Conservation (phyloP, 2,888 invertebrate genomes). For the Drosophila mettleri region DNA sequence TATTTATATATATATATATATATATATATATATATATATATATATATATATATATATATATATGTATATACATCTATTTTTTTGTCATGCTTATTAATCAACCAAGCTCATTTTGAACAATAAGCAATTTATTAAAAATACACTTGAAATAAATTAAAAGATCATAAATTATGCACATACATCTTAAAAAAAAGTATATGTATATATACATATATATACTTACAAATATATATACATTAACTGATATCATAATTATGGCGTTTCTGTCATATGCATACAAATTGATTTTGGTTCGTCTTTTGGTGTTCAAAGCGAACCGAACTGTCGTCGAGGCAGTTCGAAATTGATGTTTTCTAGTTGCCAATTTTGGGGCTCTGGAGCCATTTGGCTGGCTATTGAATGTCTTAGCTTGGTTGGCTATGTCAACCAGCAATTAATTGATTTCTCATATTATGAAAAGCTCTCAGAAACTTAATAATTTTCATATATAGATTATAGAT, state of each 20-base stretch:
- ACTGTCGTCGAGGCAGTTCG: conserved; percentile 2
- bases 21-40: not conserved
- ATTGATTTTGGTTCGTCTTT: conserved; percentile 10
- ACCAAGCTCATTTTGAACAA: conserved; percentile 70
- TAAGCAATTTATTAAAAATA: conserved; percentile 68
- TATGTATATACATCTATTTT: conserved; percentile 6
- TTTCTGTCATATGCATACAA: conserved; percentile 42
- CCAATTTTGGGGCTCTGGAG: conserved; percentile 16
- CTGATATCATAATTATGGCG: conserved; percentile 42
- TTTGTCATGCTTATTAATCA: conserved; percentile 68
- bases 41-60: conserved; percentile 1
- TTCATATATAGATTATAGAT: too few species aligned
- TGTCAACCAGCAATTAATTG: not conserved
- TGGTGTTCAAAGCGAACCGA: conserved; percentile 44
- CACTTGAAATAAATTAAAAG: conserved; percentile 62
- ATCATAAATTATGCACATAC: conserved; percentile 45
- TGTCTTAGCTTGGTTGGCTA: not conserved
- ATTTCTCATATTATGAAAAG: not conserved
- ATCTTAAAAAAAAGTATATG: not conserved
- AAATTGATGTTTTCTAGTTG: conserved; percentile 1
- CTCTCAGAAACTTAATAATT: not conserved
- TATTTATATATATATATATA: conserved; percentile 1
- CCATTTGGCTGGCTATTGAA: conserved; percentile 3
- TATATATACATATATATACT: not conserved
- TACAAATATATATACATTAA: not conserved